Conservation (phyloP, 2,797 vertebrate genomes). For the Labeo calbasu region DNA sequence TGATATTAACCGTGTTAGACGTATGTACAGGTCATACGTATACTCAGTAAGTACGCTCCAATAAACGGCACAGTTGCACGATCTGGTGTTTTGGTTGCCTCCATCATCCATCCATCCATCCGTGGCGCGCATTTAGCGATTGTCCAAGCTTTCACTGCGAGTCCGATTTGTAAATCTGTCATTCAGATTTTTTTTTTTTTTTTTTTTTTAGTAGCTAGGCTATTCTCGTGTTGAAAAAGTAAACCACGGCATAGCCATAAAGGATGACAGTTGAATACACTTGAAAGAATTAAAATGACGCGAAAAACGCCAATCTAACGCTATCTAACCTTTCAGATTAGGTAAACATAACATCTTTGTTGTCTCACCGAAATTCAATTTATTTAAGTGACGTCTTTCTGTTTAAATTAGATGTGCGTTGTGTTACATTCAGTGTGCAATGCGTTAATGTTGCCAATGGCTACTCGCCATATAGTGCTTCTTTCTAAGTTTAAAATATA, state of each 20-base stretch:
- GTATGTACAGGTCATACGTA: not conserved
- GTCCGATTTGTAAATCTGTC: not conserved
- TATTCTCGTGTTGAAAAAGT: not conserved
- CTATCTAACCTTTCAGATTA: not conserved
- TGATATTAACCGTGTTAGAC: conserved; percentile 46
- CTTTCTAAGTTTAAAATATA: conserved; percentile 9
- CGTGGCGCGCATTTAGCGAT: conserved; percentile 24
- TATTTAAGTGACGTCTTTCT: not conserved
- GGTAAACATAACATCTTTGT: not conserved
- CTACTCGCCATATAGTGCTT: not conserved
- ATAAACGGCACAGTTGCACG: conserved; percentile 3
- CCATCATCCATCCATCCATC: conserved; percentile 21
- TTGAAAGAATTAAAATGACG: not conserved
- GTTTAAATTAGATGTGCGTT: not conserved
- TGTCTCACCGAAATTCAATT: not conserved
- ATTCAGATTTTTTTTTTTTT: not conserved
- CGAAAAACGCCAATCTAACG: not conserved
- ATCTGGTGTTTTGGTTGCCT: conserved; percentile 10
- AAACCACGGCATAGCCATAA: conserved; percentile 27
- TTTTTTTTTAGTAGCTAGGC: not conserved
- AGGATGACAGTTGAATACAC: conserved; percentile 19
- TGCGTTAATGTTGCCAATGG: not conserved
- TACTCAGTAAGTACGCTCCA: not conserved
- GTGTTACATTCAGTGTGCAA: not conserved
- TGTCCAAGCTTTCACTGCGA: conserved; percentile 35